Evolutionary conservation across 2,888 invertebrate genomes (phyloP).

Genomic region (Poecilus cupreus): DNA sequence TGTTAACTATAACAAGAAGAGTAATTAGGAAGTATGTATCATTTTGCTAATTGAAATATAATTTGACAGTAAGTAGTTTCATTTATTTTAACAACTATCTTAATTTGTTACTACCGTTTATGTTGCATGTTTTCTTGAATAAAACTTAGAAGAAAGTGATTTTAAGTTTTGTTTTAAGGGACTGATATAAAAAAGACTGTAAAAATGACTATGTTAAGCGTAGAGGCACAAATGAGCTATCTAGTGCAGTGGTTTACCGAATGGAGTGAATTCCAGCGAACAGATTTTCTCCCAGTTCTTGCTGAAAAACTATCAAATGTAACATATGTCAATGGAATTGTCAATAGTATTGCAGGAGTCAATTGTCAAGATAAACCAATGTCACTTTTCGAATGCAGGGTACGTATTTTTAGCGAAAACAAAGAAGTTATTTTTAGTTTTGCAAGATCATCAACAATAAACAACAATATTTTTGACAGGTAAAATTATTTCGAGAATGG

Average conservation of each 20-base stretch:
- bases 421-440: conserved; percentile 17
- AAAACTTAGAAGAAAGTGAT: background rate
- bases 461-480: conserved; percentile 71
- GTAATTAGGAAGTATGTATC: conserved; percentile 31
- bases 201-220: conserved; percentile 72
- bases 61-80: conserved; percentile 9
- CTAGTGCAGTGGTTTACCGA: conserved; percentile 91
- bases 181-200: conserved; percentile 54
- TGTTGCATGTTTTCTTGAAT: conserved; percentile 5
- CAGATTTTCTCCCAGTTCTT: conserved; percentile 87
- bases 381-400: conserved; percentile 88
- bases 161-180: conserved; percentile 43
- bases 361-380: conserved; percentile 85
- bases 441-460: conserved; percentile 24
- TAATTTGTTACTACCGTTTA: background rate
- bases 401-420: conserved; percentile 71
- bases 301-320: conserved; percentile 79
- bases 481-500: conserved; percentile 91
- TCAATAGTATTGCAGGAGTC: conserved; percentile 80
- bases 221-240: conserved; percentile 87
- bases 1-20: conserved; percentile 8
- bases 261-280: conserved; percentile 91
- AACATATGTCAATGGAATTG: conserved; percentile 83
- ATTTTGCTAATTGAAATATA: conserved; percentile 7
- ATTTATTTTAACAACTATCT: background rate